Conservation (phyloP, 2,797 vertebrate genomes). For the Silurus lanzhouensis region DNA sequence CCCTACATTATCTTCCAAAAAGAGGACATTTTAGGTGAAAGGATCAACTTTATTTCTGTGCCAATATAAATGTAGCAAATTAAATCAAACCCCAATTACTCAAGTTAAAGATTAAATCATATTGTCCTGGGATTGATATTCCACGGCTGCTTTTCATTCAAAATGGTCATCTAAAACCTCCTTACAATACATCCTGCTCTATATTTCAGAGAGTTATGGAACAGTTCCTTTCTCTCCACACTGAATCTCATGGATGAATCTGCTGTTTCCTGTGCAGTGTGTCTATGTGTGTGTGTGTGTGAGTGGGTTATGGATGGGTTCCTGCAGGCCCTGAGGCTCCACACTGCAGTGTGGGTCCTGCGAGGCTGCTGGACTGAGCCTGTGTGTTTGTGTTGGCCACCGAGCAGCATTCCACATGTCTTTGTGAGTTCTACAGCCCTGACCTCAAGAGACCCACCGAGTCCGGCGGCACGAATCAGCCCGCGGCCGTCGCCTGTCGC, state of each 20-base stretch:
- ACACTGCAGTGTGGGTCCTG: conserved; percentile 60
- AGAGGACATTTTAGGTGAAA: conserved; percentile 35
- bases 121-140: neutral
- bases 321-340: conserved; percentile 39
- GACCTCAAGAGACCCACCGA: conserved; percentile 78
- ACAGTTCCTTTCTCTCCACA: conserved; percentile 31
- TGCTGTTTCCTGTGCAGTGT: conserved; percentile 32
- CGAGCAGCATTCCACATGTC: conserved; percentile 79
- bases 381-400: conserved; percentile 77
- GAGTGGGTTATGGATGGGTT: conserved; percentile 40
- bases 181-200: neutral
- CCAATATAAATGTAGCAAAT: conserved; percentile 30
- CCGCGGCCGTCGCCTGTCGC: neutral
- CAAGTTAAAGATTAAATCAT: conserved; percentile 17
- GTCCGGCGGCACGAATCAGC: conserved; percentile 71
- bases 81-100: conserved; percentile 28
- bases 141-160: conserved; percentile 18
- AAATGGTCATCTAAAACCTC: conserved; percentile 14
- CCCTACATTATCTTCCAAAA: conserved; percentile 27
- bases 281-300: conserved; percentile 16
- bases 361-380: conserved; percentile 67
- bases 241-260: conserved; percentile 34
- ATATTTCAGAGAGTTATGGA: conserved; percentile 33
- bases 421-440: conserved; percentile 79
- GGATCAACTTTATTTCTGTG: neutral